Percentiles rank a stretch among this genome's conserved stretches.
phyloP scores from a whole-genome alignment of 2,797 vertebrate genomes.

The Mycteria americana region DNA sequence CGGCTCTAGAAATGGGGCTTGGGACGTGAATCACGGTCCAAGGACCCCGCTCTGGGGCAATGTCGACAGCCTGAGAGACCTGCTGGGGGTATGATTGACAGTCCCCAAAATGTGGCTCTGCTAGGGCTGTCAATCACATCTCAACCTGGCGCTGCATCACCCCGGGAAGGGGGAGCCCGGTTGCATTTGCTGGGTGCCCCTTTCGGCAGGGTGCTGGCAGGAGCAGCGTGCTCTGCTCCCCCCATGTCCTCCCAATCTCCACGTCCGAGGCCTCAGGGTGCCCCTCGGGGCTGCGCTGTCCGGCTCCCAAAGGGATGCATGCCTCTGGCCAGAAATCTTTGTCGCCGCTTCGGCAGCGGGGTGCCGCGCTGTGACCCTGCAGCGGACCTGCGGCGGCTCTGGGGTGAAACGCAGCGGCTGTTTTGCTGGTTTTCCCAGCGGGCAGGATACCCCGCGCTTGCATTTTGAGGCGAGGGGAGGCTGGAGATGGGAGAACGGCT shows the following conservation, averaged over 20 bases:
- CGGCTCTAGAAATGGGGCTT: not conserved
- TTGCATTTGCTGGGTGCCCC: not conserved
- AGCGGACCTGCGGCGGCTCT: rapidly evolving
- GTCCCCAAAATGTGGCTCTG: not conserved
- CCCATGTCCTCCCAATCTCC: rapidly evolving
- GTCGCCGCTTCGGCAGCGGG: not conserved
- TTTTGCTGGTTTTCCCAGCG: not conserved
- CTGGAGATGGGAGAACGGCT: not conserved
- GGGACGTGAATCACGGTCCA: not conserved
- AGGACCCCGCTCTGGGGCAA: not conserved
- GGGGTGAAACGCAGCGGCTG: not conserved
- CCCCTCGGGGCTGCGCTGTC: not conserved
- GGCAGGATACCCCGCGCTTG: rapidly evolving
- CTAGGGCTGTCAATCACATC: not conserved
- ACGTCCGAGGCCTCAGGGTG: rapidly evolving
- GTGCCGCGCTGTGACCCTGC: rapidly evolving
- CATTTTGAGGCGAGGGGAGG: not conserved
- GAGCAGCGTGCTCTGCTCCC: not conserved
- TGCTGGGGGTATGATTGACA: not conserved
- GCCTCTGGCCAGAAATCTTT: not conserved
- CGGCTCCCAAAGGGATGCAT: not conserved
- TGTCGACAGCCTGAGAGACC: not conserved
- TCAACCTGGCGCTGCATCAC: not conserved
- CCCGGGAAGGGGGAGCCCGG: rapidly evolving
- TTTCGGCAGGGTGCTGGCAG: not conserved